Percentiles rank a stretch among this genome's conserved stretches.
Evolutionary conservation across 1,140 invertebrate genomes (phyloP).

Genomic region (Drosophila hydei): DNA sequence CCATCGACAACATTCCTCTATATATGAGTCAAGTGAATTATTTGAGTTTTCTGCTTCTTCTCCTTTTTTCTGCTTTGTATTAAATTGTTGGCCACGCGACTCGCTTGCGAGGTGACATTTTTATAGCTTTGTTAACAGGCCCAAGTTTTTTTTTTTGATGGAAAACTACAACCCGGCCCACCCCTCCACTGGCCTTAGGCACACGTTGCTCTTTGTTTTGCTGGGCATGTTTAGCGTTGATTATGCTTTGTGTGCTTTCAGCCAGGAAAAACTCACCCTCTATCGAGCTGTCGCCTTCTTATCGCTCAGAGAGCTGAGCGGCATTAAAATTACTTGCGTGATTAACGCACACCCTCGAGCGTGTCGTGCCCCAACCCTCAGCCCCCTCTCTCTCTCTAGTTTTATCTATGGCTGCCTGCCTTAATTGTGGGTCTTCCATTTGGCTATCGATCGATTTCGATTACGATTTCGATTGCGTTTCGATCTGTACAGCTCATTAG

Average conservation of each 20-base stretch:
- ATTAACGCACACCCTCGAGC: slow-evolving; percentile 77
- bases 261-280: slow-evolving; percentile 63
- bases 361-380: slow-evolving; percentile 28
- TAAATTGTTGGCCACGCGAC: slow-evolving; percentile 63
- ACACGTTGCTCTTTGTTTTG: slow-evolving; percentile 64
- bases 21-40: slow-evolving; percentile 29
- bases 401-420: slow-evolving; percentile 79
- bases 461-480: slow-evolving; percentile 47
- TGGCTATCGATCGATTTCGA: slow-evolving; percentile 69
- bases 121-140: slow-evolving; percentile 79
- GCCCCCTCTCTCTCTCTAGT: slow-evolving; percentile 24
- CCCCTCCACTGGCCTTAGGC: not conserved
- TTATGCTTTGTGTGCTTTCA: slow-evolving; percentile 67
- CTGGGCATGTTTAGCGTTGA: slow-evolving; percentile 78
- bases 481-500: slow-evolving; percentile 73
- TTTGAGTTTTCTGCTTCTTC: slow-evolving; percentile 26
- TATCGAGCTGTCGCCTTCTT: slow-evolving; percentile 48
- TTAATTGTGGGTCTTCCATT: slow-evolving; percentile 81
- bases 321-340: slow-evolving; percentile 81
- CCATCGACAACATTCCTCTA: not conserved
- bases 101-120: slow-evolving; percentile 72
- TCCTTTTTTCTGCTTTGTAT: slow-evolving; percentile 10
- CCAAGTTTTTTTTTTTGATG: slow-evolving; percentile 2
- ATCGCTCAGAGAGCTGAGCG: slow-evolving; percentile 52
- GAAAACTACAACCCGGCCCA: slow-evolving; percentile 4